phyloP scores from a whole-genome alignment of 2,888 invertebrate genomes.

The Stratiomys singularior region DNA sequence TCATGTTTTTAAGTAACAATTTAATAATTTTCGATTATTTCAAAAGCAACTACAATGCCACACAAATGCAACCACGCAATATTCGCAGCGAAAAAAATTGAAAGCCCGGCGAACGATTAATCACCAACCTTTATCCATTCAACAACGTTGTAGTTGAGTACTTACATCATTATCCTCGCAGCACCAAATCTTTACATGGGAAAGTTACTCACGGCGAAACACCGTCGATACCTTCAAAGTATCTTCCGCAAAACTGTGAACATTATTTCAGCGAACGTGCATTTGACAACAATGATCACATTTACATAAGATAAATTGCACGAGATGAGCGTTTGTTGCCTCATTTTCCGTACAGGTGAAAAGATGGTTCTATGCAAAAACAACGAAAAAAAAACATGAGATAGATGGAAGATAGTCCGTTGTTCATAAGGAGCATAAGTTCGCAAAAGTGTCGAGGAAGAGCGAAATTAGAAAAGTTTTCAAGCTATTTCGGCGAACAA shows the following conservation, averaged over 20 bases:
- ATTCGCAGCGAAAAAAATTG: too few species aligned
- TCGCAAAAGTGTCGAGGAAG: not conserved
- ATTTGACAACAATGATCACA: slow-evolving; percentile 21
- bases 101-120: too few species aligned
- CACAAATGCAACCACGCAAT: too few species aligned
- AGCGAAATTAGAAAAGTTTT: slow-evolving; percentile 38
- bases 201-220: not conserved
- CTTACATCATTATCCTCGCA: too few species aligned
- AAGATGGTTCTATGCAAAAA: not conserved
- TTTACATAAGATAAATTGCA: slow-evolving; percentile 34
- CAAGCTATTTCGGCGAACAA: slow-evolving; percentile 31
- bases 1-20: too few species aligned
- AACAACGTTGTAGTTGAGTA: too few species aligned
- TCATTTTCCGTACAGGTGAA: slow-evolving; percentile 21
- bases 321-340: slow-evolving; percentile 8
- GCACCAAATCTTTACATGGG: not conserved
- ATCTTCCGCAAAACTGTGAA: slow-evolving; percentile 19
- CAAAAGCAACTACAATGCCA: too few species aligned
- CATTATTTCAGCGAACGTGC: not conserved
- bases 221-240: not conserved
- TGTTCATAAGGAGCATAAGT: not conserved
- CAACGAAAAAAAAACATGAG: too few species aligned
- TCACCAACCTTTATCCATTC: too few species aligned
- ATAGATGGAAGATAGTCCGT: slow-evolving; percentile 1
- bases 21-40: too few species aligned